Conservation (phyloP, 2,797 vertebrate genomes). For the Oreochromis mossambicus region DNA sequence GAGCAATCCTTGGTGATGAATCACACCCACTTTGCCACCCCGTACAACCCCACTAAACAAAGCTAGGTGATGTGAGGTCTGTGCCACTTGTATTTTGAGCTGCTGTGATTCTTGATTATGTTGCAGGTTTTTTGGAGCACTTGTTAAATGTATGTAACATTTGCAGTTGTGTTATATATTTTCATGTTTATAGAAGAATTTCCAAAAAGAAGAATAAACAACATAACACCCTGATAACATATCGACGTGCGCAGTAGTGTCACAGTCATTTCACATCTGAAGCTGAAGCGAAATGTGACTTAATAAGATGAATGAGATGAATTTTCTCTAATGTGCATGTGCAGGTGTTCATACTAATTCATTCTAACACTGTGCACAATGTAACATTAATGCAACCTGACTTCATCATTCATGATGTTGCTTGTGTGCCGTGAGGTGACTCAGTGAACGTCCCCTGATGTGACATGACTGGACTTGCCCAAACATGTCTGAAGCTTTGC, state of each 20-base stretch:
- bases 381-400: neutral
- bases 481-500: neutral
- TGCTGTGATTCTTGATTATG: neutral
- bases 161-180: neutral
- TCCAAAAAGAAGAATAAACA: neutral
- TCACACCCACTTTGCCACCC: neutral
- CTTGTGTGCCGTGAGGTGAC: neutral
- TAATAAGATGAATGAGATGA: neutral
- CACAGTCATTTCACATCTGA: neutral
- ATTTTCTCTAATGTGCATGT: neutral
- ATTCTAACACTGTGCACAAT: neutral
- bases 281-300: neutral
- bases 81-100: neutral
- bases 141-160: neutral
- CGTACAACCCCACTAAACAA: neutral
- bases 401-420: neutral
- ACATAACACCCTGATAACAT: neutral
- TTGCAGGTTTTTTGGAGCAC: neutral
- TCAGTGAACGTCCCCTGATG: neutral
- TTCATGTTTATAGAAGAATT: neutral
- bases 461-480: slow-evolving; percentile 12
- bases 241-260: neutral
- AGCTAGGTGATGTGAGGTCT: neutral
- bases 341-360: neutral
- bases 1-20: neutral